Base-by-base conservation (phyloP, 1,140 invertebrate genomes). In the Lepidotrigona ventralis region DNA sequence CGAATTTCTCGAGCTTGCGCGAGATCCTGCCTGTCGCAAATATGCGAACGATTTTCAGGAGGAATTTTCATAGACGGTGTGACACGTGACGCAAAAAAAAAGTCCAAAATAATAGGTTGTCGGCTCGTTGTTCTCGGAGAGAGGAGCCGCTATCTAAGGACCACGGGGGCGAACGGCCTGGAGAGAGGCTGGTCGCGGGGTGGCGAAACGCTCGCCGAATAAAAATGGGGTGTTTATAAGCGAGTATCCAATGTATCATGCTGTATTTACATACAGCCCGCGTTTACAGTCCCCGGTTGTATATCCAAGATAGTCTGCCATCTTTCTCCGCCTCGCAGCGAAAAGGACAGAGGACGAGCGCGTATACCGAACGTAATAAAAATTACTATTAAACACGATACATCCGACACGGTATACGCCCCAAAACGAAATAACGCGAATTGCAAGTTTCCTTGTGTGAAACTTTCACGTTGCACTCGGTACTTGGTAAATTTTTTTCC, bases 191-290 rank as follows among this genome's bases (percentile, higher is more conserved):
- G 71, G 23, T 68, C 69, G 84, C 68, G 66, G 86, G 78, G 85
- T 88, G 83, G 82, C 53, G 84, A 92, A 92, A 94, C 93, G 93
- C 89, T 86, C 78, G 77, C 87, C 91, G 94, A 94, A 94, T 94
- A 94, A 94, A 94, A 94, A 94, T 94, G 92, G 94, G 93, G 93
- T 94, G 94, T 94, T 94, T 94, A 94, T 94, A 94, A 94, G 92
- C 91, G 90, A 93, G 92, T 94, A 93, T 93, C 93, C 93, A 93
- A 94, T 94, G 93, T 94, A 94, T 94, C 94, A 94, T 90, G 89
- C 85, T 90, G 89, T 94, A 94, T 94, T 94, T 94, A 94, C 94
- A 94, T 94, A 93, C 89, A 91, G 83, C 90, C 86, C 85, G 74
- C 87, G 85, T 88, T 85, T 85, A 85, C 80, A 86, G 88, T 89